Conservation (phyloP, 2,113 vertebrate genomes). For the Pelvicachromis taeniatus region DNA sequence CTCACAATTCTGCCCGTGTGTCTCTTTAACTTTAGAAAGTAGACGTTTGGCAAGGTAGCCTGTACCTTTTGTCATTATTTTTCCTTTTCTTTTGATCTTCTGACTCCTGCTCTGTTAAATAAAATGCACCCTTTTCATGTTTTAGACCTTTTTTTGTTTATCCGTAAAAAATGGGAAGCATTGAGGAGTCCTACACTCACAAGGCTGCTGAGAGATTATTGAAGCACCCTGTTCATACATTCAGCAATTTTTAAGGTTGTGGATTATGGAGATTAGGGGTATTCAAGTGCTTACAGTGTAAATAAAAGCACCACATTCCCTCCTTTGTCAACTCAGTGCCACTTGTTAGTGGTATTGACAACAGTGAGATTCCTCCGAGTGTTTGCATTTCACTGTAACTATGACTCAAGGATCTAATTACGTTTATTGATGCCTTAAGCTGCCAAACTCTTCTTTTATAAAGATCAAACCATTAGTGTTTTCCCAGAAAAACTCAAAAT, state of each 20-base stretch:
- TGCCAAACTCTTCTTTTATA: neutral
- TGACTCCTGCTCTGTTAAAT: neutral
- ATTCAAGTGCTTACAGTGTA: neutral
- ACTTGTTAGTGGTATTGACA: slow-evolving; percentile 11
- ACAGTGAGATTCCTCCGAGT: neutral
- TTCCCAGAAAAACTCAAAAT: neutral
- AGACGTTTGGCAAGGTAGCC: neutral
- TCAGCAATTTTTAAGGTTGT: neutral
- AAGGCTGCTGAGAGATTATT: neutral
- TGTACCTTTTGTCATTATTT: neutral
- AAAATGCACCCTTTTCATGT: neutral
- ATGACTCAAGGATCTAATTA: slow-evolving; percentile 20
- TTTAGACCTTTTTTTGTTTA: neutral
- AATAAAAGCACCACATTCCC: slow-evolving; percentile 21
- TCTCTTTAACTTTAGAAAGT: neutral
- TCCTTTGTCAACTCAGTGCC: slow-evolving; percentile 22
- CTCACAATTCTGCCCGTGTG: neutral
- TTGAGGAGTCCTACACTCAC: neutral
- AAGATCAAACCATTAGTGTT: neutral
- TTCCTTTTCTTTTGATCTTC: neutral
- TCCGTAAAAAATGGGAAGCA: neutral
- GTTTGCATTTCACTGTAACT: neutral
- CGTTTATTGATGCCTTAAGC: neutral
- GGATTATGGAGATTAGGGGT: slow-evolving; percentile 11
- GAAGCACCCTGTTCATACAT: neutral